Base-by-base conservation (phyloP, 2,113 vertebrate species). In the Xyliphius kryptos region DNA sequence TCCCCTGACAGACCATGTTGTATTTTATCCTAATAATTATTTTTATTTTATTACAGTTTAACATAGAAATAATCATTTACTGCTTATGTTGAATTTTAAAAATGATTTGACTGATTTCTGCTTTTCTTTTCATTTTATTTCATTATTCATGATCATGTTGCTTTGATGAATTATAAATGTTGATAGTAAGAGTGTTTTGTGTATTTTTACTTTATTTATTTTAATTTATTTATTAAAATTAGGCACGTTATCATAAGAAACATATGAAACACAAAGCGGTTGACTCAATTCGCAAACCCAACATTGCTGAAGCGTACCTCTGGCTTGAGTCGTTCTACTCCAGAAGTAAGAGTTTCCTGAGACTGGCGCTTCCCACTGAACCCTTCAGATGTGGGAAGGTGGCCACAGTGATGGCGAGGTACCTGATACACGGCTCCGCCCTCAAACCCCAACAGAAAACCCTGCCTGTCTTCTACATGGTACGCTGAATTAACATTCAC, bases 271-370 rank as follows among this genome's bases (percentile, higher is more conserved):
- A 15, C 0, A 41, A 54, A 0, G 0, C 3, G 0, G 10, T 57
- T 5, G 60, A 40, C 5, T 7, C 5, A 1, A 0, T 1, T 0
- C 47, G 61, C 2, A 40, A 3, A 3, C 74, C 80, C 0, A 47
- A 22, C 22, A 76, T 80, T 70, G 19, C 20, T 5, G 1, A 3
- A 0, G 76, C 49, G 17, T 5, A 44, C 36, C 66, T 22, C 10
- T 2, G 1, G 0, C n/a, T 73, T 2, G 9, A 14, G 1, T 13
- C 49, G 0, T 86, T 86, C 61, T 79, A 82, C 72, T 87, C 87
- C 60, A 82, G 79, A 68, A 87, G 84, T 65, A 77, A 41, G 0
- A 87, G 85, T 49, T 87, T 83, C 22, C 3, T 87, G 71, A 79
- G 69, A 67, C 59, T 89, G 47, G 68, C 61, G 67, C 61, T 63